A percentile compares a stretch with the other conserved stretches of the same genome.
Conservation (phyloP, 2,888 invertebrate genomes). For the Ferrisia virgata region DNA sequence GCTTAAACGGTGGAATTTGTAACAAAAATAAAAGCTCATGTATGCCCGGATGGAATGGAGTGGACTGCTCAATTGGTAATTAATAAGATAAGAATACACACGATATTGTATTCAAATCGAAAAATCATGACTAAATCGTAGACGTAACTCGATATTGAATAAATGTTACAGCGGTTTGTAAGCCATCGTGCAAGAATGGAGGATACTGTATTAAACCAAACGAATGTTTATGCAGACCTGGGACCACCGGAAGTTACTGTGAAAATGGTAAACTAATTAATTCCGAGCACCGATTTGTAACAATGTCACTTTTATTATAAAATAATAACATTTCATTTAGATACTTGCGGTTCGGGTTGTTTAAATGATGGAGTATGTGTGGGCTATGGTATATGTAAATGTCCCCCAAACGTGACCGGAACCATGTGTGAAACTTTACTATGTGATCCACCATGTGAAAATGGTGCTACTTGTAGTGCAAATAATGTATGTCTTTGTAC, state of each 20-base stretch:
- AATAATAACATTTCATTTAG: conserved; percentile 49
- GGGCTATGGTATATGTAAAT: conserved; percentile 54
- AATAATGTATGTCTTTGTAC: conserved; percentile 56
- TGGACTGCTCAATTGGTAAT: conserved; percentile 41
- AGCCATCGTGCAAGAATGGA: conserved; percentile 51
- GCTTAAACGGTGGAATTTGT: conserved; percentile 33
- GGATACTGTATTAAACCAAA: conserved; percentile 51
- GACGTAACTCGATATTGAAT: not conserved
- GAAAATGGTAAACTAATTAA: conserved; percentile 50
- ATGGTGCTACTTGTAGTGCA: conserved; percentile 55
- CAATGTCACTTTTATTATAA: not conserved
- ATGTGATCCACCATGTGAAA: conserved; percentile 55
- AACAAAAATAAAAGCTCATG: conserved; percentile 24
- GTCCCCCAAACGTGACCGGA: conserved; percentile 53
- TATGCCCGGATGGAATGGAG: conserved; percentile 36
- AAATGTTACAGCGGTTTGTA: conserved; percentile 50
- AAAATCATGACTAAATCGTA: not conserved
- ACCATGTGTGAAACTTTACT: conserved; percentile 51
- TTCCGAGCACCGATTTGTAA: not conserved
- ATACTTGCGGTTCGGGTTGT: conserved; percentile 54
- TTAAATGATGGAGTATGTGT: conserved; percentile 55
- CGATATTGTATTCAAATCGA: not conserved
- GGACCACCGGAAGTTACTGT: conserved; percentile 50
- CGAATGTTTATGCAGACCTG: conserved; percentile 50
- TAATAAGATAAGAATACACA: not conserved